Percentiles rank a stretch among this genome's conserved stretches.
Evolutionary conservation across 2,797 vertebrate genomes (phyloP).

Genomic region (Lophius americanus): DNA sequence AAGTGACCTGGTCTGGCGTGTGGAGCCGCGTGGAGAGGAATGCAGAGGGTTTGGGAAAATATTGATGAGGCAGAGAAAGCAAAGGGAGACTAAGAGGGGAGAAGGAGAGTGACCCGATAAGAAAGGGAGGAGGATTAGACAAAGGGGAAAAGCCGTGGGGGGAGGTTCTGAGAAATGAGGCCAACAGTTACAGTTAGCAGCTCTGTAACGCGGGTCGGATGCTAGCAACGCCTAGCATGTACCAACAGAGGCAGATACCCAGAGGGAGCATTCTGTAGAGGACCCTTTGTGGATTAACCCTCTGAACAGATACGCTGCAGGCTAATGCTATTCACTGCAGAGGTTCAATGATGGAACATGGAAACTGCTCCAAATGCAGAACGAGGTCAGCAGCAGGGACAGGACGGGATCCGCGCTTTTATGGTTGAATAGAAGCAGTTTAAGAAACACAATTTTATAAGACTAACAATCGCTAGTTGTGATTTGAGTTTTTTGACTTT

Average conservation of each 20-base stretch:
- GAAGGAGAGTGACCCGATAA: constrained; percentile 7
- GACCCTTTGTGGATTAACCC: constrained; percentile 60
- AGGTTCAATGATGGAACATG: constrained; percentile 49
- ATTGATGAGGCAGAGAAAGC: constrained; percentile 1
- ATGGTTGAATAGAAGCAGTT: not conserved
- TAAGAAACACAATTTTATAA: not conserved
- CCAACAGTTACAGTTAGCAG: constrained; percentile 29
- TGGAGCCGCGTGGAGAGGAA: constrained; percentile 20
- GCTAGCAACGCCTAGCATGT: constrained; percentile 16
- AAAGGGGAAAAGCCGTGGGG: constrained; percentile 13
- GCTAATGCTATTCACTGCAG: constrained; percentile 49
- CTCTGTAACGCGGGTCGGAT: constrained; percentile 9
- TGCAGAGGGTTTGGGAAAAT: not conserved
- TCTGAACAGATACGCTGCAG: constrained; percentile 63
- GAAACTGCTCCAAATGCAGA: constrained; percentile 39
- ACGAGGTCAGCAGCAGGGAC: constrained; percentile 37
- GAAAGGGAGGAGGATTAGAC: constrained; percentile 15
- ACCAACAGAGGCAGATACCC: constrained; percentile 46
- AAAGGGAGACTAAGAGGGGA: constrained; percentile 8
- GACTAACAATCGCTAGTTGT: not conserved
- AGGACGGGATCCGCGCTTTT: not conserved
- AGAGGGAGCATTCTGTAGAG: constrained; percentile 47
- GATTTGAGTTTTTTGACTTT: too few species aligned
- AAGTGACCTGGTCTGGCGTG: constrained; percentile 36
- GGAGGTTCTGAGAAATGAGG: constrained; percentile 37